Evolutionary conservation across 1,140 invertebrate genomes (phyloP).

Genomic region (Drosophila orosa): DNA sequence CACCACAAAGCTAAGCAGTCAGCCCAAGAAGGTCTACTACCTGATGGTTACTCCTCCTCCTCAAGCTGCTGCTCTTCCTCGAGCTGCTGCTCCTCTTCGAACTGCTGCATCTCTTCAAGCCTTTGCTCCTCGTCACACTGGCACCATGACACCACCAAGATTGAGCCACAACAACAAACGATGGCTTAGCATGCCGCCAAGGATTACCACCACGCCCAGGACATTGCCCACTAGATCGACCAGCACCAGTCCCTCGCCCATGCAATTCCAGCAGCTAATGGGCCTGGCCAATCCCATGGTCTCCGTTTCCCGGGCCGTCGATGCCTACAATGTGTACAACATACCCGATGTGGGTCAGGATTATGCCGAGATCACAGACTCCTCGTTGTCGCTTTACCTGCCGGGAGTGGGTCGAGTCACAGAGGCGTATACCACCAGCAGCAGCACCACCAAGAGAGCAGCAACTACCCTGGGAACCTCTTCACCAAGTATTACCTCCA

Average conservation of each 20-base stretch:
- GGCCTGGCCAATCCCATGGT: constrained; percentile 35
- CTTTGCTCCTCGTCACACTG: neutral
- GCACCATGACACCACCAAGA: neutral
- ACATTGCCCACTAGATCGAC: neutral
- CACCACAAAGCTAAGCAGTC: neutral
- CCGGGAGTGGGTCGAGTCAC: constrained; percentile 61
- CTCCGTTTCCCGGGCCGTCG: constrained; percentile 46
- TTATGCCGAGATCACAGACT: constrained; percentile 58
- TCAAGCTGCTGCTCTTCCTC: neutral
- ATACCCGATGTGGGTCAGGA: constrained; percentile 63
- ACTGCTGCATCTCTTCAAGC: too few species aligned
- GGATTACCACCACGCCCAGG: neutral
- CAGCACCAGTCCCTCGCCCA: constrained; percentile 36
- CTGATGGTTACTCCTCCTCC: neutral
- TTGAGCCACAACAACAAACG: neutral
- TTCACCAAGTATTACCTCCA: neutral
- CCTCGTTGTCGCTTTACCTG: constrained; percentile 55
- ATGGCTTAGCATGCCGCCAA: neutral
- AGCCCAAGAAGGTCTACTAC: constrained; percentile 12
- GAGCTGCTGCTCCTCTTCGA: neutral
- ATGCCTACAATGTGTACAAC: constrained; percentile 65
- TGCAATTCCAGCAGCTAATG: constrained; percentile 37
- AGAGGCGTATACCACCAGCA: constrained; percentile 34
- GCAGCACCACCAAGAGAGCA: neutral
- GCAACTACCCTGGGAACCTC: neutral